These are phyloP conservation scores for Polyergus mexicanus DNA, from an alignment of 1,140 invertebrate genomes.

Conservation along the genomic window DNA sequence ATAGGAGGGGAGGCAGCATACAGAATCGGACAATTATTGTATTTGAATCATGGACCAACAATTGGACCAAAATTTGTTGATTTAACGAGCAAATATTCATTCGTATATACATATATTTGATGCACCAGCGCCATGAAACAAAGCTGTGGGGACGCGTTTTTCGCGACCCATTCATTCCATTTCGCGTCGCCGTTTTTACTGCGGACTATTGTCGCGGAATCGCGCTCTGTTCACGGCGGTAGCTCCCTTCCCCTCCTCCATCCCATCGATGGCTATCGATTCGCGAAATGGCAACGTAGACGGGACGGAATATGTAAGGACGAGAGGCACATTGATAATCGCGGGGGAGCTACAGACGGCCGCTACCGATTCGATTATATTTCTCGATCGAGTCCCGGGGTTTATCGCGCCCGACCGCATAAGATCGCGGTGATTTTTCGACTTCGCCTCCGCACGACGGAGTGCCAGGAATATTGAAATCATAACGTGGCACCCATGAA, in stretches of 20 bases:
- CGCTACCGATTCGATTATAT: slow-evolving; percentile 68
- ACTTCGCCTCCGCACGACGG: slow-evolving; percentile 63
- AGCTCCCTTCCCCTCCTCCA: too few species aligned
- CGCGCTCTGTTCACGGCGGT: background rate
- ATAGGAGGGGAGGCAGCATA: background rate
- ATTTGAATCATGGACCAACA: slow-evolving; percentile 60
- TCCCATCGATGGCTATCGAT: background rate
- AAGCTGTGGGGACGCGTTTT: slow-evolving; percentile 26
- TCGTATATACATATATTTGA: slow-evolving; percentile 31
- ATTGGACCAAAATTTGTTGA: slow-evolving; percentile 68
- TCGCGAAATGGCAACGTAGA: background rate
- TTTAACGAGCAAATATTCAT: slow-evolving; percentile 69
- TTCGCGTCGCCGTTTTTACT: slow-evolving; percentile 22
- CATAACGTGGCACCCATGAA: slow-evolving; percentile 84
- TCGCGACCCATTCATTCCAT: slow-evolving; percentile 38
- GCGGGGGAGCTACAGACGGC: background rate
- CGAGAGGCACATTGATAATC: slow-evolving; percentile 50
- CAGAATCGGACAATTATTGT: slow-evolving; percentile 60
- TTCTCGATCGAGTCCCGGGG: slow-evolving; percentile 67
- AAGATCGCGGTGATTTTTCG: slow-evolving; percentile 80
- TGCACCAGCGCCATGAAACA: slow-evolving; percentile 14
- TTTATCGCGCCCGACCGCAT: slow-evolving; percentile 78
- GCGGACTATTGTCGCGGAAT: slow-evolving; percentile 11
- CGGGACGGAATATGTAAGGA: slow-evolving; percentile 2
- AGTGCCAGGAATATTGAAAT: slow-evolving; percentile 83